A percentile compares a stretch with the other conserved stretches of the same genome.
Conservation (phyloP, 1,140 invertebrate species). For the Aporrectodea caliginosa region DNA sequence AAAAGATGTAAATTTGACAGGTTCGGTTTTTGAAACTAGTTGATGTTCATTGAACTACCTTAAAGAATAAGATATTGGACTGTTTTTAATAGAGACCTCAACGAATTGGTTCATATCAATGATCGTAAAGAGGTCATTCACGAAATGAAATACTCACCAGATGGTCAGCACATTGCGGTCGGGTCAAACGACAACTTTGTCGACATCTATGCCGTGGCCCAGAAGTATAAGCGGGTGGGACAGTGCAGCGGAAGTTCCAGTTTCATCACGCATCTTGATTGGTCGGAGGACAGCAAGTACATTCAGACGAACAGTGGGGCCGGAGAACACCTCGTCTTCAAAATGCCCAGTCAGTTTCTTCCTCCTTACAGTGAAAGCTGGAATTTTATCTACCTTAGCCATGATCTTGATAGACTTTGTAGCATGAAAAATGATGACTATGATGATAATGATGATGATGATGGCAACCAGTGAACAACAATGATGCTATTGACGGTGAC, state of each 20-base stretch:
- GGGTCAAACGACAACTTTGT: constrained; percentile 57
- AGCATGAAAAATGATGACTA: neutral
- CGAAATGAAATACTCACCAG: constrained; percentile 56
- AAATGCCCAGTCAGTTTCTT: constrained; percentile 47
- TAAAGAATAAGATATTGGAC: no score
- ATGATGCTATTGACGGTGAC: no score
- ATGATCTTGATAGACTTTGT: neutral
- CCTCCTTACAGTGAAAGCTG: neutral
- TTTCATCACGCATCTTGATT: constrained; percentile 56
- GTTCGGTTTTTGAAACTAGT: no score
- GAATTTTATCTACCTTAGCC: neutral
- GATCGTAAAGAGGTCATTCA: constrained; percentile 55
- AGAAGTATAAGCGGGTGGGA: constrained; percentile 43
- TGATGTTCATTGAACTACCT: no score
- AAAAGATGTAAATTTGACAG: no score
- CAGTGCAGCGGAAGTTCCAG: constrained; percentile 51
- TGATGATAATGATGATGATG: constrained; percentile 11
- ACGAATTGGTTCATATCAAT: constrained; percentile 50
- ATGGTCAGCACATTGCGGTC: constrained; percentile 53
- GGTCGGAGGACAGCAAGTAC: constrained; percentile 54
- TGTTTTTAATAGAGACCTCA: constrained; percentile 43
- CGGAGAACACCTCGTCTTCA: constrained; percentile 50
- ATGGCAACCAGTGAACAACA: no score
- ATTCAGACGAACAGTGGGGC: constrained; percentile 55
- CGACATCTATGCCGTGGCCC: constrained; percentile 50